phyloP scores from a whole-genome alignment of 2,113 vertebrate species.

The Lagopus muta region DNA sequence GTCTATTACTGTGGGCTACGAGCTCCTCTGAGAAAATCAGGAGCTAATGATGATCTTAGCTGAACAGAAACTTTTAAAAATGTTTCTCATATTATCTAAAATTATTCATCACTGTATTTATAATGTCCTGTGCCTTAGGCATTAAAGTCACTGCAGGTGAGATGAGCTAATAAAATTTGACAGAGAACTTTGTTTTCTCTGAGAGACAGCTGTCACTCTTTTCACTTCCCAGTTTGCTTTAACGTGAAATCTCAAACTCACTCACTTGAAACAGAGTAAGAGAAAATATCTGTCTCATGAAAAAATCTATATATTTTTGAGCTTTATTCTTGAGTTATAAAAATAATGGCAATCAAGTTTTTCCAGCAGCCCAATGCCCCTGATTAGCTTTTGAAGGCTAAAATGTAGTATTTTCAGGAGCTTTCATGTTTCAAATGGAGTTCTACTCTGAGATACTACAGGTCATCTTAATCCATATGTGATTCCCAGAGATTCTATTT shows the following conservation, averaged over 20 bases:
- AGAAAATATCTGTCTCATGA: neutral
- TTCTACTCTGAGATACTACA: slow-evolving; percentile 5
- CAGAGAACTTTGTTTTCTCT: slow-evolving; percentile 34
- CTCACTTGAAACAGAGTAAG: slow-evolving; percentile 9
- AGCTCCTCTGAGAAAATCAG: slow-evolving; percentile 49
- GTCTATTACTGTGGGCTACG: slow-evolving; percentile 9
- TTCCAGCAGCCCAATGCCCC: neutral
- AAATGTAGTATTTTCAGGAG: neutral
- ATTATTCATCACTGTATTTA: slow-evolving; percentile 50
- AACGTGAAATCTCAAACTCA: slow-evolving; percentile 34
- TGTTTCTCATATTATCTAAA: slow-evolving; percentile 58
- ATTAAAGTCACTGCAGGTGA: slow-evolving; percentile 29
- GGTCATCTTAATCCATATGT: neutral
- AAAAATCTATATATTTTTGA: neutral
- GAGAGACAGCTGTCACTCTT: neutral
- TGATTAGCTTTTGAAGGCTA: neutral
- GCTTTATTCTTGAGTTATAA: neutral
- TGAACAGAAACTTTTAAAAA: slow-evolving; percentile 64
- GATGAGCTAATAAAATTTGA: slow-evolving; percentile 63
- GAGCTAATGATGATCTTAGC: slow-evolving; percentile 54
- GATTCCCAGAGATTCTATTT: neutral
- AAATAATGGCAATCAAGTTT: neutral
- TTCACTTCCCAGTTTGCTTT: neutral
- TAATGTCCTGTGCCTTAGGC: slow-evolving; percentile 19
- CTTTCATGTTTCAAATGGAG: neutral